Conservation (phyloP, 2,888 invertebrate genomes). For the Leptinotarsa tumamoca region DNA sequence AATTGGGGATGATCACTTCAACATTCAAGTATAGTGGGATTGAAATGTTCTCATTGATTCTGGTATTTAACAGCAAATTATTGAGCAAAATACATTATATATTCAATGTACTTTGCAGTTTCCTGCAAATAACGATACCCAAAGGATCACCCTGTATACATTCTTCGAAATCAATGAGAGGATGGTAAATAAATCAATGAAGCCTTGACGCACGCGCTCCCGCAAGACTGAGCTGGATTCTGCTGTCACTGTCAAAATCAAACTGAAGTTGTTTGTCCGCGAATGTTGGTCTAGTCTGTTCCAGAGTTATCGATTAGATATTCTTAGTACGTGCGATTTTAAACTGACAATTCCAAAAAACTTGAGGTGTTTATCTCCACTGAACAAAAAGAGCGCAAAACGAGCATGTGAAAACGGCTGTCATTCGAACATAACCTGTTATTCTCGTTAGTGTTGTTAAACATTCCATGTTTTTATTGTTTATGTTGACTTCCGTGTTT, state of each 20-base stretch:
- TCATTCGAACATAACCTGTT: slow-evolving; percentile 48
- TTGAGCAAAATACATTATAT: not conserved
- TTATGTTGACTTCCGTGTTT: slow-evolving; percentile 37
- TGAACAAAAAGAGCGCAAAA: slow-evolving; percentile 18
- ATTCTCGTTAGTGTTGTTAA: slow-evolving; percentile 39
- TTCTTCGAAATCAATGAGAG: slow-evolving; percentile 32
- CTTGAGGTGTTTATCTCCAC: not conserved
- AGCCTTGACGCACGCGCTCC: slow-evolving; percentile 46
- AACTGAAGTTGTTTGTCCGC: slow-evolving; percentile 54
- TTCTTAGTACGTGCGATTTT: slow-evolving; percentile 50
- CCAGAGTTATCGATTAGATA: slow-evolving; percentile 51
- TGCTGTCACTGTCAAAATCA: slow-evolving; percentile 55
- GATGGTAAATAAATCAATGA: slow-evolving; percentile 50
- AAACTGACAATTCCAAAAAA: not conserved
- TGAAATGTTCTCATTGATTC: too few relatives aligned
- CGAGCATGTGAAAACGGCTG: slow-evolving; percentile 41
- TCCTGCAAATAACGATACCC: not conserved
- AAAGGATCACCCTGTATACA: slow-evolving; percentile 17
- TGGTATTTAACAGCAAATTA: not conserved
- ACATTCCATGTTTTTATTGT: slow-evolving; percentile 42
- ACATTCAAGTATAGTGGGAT: too few relatives aligned
- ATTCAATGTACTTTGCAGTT: not conserved
- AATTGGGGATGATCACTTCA: too few relatives aligned
- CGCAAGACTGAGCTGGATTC: slow-evolving; percentile 43
- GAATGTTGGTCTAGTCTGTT: slow-evolving; percentile 42